phyloP scores from a whole-genome alignment of 1,140 invertebrate species.

The Drosophila albomicans region DNA sequence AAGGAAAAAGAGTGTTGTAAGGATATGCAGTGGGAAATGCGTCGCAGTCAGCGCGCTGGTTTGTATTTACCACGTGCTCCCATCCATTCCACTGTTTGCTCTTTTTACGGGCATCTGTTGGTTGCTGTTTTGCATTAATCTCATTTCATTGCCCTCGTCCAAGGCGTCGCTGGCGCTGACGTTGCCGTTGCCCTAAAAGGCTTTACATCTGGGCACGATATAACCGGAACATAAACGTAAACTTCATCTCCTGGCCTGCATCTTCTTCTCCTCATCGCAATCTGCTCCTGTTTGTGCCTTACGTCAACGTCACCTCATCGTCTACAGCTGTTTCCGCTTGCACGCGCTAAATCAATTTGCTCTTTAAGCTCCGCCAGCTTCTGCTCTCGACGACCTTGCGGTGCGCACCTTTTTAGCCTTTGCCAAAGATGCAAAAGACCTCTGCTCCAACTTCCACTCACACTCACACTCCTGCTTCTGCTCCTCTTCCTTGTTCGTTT shows the following conservation, averaged over 20 bases:
- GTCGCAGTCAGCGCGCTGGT: conserved; percentile 15
- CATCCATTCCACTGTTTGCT: conserved; percentile 41
- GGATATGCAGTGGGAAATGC: conserved; percentile 47
- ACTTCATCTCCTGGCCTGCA: conserved; percentile 16
- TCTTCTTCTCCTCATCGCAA: background rate
- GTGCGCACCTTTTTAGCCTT: conserved; percentile 68
- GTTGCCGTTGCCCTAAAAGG: conserved; percentile 18
- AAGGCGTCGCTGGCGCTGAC: conserved; percentile 1
- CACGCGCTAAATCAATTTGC: conserved; percentile 82
- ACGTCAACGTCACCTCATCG: conserved; percentile 18
- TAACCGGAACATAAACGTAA: conserved; percentile 5
- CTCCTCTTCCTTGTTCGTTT: background rate
- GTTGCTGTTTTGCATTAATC: conserved; percentile 77
- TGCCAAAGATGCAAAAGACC: conserved; percentile 26
- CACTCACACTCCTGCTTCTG: background rate
- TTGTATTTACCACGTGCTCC: conserved; percentile 67
- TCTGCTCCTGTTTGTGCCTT: background rate
- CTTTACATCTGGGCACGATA: conserved; percentile 33
- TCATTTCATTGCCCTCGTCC: conserved; percentile 74
- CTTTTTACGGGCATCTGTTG: conserved; percentile 63
- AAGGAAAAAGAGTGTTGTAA: background rate
- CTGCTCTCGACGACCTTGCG: conserved; percentile 13
- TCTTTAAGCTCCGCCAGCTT: conserved; percentile 67
- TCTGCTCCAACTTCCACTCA: background rate
- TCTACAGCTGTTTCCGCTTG: conserved; percentile 74